Conservation (phyloP, 2,888 invertebrate species). For the Amphimallon solstitiale region DNA sequence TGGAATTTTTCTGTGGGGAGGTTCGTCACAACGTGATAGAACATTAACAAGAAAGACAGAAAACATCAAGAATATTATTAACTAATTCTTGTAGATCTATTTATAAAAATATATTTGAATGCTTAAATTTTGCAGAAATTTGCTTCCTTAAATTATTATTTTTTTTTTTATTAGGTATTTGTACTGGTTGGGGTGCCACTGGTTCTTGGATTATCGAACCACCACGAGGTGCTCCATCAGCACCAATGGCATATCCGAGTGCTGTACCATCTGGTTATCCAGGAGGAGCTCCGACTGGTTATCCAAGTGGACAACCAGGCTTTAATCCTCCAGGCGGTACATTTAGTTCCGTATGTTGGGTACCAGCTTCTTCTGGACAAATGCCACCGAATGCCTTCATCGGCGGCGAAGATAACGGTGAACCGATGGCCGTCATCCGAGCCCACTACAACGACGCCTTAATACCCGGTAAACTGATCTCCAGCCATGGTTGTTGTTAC, state of each 20-base stretch:
- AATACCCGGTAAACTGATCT: conserved; percentile 81
- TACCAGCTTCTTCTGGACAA: conserved; percentile 72
- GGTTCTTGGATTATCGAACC: conserved; percentile 83
- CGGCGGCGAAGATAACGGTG: conserved; percentile 70
- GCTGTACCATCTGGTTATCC: conserved; percentile 39
- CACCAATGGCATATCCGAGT: conserved; percentile 39
- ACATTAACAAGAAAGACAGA: no score
- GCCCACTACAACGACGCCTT: conserved; percentile 77
- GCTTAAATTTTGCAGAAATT: no score
- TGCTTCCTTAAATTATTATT: not conserved
- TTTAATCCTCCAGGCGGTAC: conserved; percentile 39
- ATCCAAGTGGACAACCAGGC: not conserved
- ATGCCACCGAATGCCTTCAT: conserved; percentile 81
- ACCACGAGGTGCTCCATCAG: conserved; percentile 44
- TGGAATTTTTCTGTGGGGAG: no score
- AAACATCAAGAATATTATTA: no score
- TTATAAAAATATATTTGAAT: no score
- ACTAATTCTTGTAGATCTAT: no score
- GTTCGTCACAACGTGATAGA: no score
- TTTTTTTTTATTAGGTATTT: conserved; percentile 70
- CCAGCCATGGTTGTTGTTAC: conserved; percentile 73
- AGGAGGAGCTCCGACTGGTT: not conserved
- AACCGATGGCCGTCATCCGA: conserved; percentile 74
- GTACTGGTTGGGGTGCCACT: conserved; percentile 87
- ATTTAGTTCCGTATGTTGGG: conserved; percentile 68